Conservation (phyloP, 2,888 invertebrate genomes). For the Spilosoma lubricipeda region DNA sequence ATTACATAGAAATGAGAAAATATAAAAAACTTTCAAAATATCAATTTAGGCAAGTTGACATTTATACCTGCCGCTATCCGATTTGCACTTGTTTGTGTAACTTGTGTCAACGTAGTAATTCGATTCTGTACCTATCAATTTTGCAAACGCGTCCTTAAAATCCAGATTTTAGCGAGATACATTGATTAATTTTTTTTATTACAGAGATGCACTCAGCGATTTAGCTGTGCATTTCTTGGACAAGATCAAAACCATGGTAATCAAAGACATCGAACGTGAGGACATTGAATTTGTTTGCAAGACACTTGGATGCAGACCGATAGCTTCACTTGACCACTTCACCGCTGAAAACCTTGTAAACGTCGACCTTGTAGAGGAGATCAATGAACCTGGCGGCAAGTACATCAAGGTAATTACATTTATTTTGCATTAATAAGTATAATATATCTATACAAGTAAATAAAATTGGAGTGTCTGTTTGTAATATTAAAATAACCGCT, state of each 20-base stretch:
- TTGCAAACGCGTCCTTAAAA: too few species aligned
- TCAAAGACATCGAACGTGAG: slow-evolving; percentile 99
- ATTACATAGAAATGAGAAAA: too few species aligned
- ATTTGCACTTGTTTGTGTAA: too few species aligned
- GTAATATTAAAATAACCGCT: too few species aligned
- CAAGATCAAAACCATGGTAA: slow-evolving; percentile 99
- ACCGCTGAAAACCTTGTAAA: slow-evolving; percentile 95
- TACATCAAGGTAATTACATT: slow-evolving; percentile 98
- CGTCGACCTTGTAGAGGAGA: slow-evolving; percentile 98
- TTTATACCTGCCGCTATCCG: too few species aligned
- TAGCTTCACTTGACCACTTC: slow-evolving; percentile 99
- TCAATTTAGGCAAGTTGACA: too few species aligned
- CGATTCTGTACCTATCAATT: too few species aligned
- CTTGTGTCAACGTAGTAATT: too few species aligned
- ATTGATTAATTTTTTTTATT: slow-evolving; percentile 30
- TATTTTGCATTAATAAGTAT: too few species aligned
- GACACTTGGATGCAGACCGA: slow-evolving; percentile 96
- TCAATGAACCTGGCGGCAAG: slow-evolving; percentile 94
- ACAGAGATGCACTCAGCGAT: slow-evolving; percentile 98
- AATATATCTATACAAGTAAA: too few species aligned
- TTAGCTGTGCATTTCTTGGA: slow-evolving; percentile 99
- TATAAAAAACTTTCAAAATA: too few species aligned
- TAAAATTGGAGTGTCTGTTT: too few species aligned
- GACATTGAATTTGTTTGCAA: slow-evolving; percentile 99
- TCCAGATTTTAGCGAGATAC: not conserved